Percentiles rank a stretch among this genome's conserved stretches.
phyloP scores from a whole-genome alignment of 2,888 invertebrate genomes.

The Agrilus mali region DNA sequence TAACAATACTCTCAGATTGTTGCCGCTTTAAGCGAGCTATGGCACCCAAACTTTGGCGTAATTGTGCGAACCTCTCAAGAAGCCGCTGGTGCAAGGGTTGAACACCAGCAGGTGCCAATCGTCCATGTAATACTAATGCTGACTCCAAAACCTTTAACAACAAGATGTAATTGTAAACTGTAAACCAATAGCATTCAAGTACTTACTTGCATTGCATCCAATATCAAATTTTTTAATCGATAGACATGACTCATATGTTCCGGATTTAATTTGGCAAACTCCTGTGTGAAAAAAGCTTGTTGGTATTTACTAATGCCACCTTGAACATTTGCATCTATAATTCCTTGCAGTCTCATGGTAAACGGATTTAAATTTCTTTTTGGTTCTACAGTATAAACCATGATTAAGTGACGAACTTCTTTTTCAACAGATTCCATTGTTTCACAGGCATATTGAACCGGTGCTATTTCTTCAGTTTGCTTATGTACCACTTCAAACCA shows the following conservation, averaged over 20 bases:
- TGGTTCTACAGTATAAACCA: constrained; percentile 68
- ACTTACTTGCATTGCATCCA: constrained; percentile 59
- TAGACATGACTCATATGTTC: constrained; percentile 45
- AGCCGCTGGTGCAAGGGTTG: constrained; percentile 84
- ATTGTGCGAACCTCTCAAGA: constrained; percentile 73
- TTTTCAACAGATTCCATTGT: constrained; percentile 84
- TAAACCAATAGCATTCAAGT: neutral
- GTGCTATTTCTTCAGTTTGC: constrained; percentile 64
- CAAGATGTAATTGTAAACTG: neutral
- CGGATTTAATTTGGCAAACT: constrained; percentile 52
- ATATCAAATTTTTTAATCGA: constrained; percentile 51
- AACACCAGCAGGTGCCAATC: constrained; percentile 76
- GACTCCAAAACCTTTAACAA: constrained; percentile 50
- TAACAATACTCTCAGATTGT: constrained; percentile 68
- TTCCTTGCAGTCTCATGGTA: constrained; percentile 79
- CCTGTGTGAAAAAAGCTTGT: constrained; percentile 81
- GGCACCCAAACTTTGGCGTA: constrained; percentile 65
- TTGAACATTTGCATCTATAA: constrained; percentile 92
- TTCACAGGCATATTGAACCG: constrained; percentile 81
- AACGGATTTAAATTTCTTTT: constrained; percentile 80
- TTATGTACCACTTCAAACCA: constrained; percentile 84
- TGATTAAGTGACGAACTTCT: constrained; percentile 68
- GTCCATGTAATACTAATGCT: constrained; percentile 72
- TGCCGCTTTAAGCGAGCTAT: constrained; percentile 50
- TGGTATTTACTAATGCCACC: constrained; percentile 92